Percentiles rank a stretch among this genome's conserved stretches.
phyloP scores from a whole-genome alignment of 1,140 invertebrate species.

The Brachionus manjavacas region DNA sequence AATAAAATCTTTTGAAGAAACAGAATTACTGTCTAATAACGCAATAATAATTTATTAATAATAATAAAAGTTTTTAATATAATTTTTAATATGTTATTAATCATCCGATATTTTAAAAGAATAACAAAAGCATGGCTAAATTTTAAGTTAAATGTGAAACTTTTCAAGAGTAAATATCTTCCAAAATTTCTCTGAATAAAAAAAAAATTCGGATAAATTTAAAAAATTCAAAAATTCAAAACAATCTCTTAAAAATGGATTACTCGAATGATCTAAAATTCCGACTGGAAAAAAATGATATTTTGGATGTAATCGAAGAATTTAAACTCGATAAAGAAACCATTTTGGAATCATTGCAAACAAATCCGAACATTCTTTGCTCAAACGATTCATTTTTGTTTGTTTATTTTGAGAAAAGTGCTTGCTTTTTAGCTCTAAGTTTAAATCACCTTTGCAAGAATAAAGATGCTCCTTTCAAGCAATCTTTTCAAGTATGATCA shows the following conservation, averaged over 20 bases:
- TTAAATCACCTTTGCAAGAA: not conserved
- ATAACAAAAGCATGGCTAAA: not conserved
- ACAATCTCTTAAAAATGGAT: not conserved
- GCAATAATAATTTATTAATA: too few relatives aligned
- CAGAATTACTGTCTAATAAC: too few relatives aligned
- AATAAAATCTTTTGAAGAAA: too few relatives aligned
- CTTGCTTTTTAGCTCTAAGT: not conserved
- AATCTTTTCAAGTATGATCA: not conserved
- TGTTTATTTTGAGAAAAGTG: conserved; percentile 1
- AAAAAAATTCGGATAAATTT: not conserved
- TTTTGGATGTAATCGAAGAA: not conserved
- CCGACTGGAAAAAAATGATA: not conserved
- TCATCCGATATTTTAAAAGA: too few relatives aligned
- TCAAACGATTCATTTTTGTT: conserved; percentile 14
- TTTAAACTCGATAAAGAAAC: not conserved
- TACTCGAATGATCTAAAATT: not conserved
- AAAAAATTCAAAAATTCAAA: not conserved
- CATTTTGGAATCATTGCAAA: not conserved
- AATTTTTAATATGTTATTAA: too few relatives aligned
- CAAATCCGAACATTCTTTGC: not conserved
- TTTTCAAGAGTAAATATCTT: not conserved
- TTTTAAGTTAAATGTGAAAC: not conserved
- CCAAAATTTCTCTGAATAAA: not conserved
- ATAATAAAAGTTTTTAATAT: too few relatives aligned
- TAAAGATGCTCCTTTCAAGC: not conserved